A percentile compares a stretch with the other conserved stretches of the same genome.
These are phyloP conservation scores for Callyntrura sp. DNA, from an alignment of 2,888 invertebrate genomes.

Conservation along the genomic window DNA sequence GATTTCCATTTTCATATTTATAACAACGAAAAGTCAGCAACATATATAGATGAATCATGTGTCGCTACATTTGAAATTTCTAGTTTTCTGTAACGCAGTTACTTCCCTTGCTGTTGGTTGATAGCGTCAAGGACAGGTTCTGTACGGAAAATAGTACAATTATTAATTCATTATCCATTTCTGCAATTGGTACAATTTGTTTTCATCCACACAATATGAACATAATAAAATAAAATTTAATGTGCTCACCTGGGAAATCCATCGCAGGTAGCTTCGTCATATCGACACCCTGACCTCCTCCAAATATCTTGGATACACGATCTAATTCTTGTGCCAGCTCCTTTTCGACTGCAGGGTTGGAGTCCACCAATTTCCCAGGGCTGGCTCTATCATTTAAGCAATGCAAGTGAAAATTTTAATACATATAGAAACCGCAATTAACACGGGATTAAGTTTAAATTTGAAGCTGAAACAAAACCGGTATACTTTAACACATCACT, in stretches of 20 bases:
- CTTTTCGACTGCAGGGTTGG: constrained; percentile 91
- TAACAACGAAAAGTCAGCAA: constrained; percentile 10
- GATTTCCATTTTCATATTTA: background rate
- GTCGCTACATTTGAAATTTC: constrained; percentile 45
- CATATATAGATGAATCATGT: constrained; percentile 17
- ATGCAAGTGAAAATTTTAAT: too few relatives aligned
- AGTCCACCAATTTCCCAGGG: constrained; percentile 93
- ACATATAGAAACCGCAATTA: too few relatives aligned
- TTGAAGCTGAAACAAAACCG: too few relatives aligned
- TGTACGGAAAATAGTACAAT: constrained; percentile 40
- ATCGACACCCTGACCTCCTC: constrained; percentile 91
- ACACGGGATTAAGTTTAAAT: too few relatives aligned
- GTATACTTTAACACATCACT: too few relatives aligned
- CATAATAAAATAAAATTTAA: background rate
- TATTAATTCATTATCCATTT: background rate
- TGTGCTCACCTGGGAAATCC: constrained; percentile 89
- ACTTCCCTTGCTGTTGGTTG: constrained; percentile 71
- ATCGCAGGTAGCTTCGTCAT: constrained; percentile 96
- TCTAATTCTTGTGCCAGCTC: constrained; percentile 92
- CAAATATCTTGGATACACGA: constrained; percentile 91
- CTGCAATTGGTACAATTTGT: background rate
- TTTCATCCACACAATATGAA: too few relatives aligned
- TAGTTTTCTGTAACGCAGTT: constrained; percentile 35
- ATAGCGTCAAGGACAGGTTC: constrained; percentile 78
- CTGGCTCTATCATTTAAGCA: too few relatives aligned